These are phyloP conservation scores for Phoxinus phoxinus DNA, from an alignment of 2,113 vertebrate species.

Conservation along the genomic window DNA sequence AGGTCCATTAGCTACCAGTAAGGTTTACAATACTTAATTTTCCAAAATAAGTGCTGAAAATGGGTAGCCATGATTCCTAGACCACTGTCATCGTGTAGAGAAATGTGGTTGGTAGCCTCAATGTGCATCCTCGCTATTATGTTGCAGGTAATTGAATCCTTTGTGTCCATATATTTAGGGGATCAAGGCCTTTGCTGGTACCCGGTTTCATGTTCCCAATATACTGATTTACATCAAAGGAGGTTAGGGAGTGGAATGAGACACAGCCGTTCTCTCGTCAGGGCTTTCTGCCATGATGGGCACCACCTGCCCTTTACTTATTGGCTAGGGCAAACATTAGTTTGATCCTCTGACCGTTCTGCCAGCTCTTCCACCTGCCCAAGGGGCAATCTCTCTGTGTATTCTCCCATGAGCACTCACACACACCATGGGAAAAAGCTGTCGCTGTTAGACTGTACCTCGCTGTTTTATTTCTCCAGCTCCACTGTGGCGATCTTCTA, in stretches of 20 bases:
- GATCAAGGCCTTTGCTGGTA: neutral
- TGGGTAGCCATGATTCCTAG: neutral
- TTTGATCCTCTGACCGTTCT: neutral
- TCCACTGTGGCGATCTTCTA: neutral
- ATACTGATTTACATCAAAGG: neutral
- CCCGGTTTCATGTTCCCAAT: neutral
- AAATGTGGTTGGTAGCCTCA: neutral
- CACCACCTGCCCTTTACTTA: neutral
- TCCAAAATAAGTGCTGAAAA: neutral
- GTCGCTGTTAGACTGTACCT: neutral
- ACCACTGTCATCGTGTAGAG: neutral
- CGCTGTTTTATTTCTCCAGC: neutral
- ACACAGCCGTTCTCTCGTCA: neutral
- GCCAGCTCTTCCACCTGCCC: neutral
- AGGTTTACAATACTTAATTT: neutral
- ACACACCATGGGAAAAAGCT: conserved; percentile 3
- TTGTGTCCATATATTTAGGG: neutral
- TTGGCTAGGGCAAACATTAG: neutral
- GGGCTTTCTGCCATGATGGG: neutral
- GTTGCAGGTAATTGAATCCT: neutral
- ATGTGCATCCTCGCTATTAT: neutral
- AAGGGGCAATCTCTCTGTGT: neutral
- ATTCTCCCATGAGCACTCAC: neutral
- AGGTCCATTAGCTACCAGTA: neutral
- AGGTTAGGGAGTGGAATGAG: neutral